Percentiles rank a stretch among this genome's conserved stretches.
Evolutionary conservation across 2,888 invertebrate species (phyloP).

Genomic region (Lasioglossum leucozonium): DNA sequence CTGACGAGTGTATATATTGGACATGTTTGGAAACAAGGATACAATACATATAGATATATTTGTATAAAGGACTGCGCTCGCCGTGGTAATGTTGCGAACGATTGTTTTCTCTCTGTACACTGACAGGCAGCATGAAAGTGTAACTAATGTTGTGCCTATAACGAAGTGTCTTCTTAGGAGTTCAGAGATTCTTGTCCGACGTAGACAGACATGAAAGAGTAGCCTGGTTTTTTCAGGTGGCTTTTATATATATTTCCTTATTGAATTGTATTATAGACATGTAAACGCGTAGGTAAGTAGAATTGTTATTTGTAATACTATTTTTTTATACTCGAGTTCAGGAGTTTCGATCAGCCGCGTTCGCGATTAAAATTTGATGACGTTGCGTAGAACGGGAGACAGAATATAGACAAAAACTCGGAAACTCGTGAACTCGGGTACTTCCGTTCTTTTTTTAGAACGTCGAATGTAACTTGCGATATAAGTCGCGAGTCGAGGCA

Average conservation of each 20-base stretch:
- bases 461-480: slow-evolving; percentile 44
- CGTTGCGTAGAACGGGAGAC: not conserved
- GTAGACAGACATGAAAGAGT: slow-evolving; percentile 43
- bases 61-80: slow-evolving; percentile 17
- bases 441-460: slow-evolving; percentile 63
- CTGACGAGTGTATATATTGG: slow-evolving; percentile 38
- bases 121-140: slow-evolving; percentile 77
- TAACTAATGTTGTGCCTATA: slow-evolving; percentile 75
- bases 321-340: slow-evolving; percentile 59
- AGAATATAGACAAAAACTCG: not conserved
- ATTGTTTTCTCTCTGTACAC: slow-evolving; percentile 62
- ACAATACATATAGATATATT: slow-evolving; percentile 14
- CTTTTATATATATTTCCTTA: slow-evolving; percentile 76
- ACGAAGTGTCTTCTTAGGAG: slow-evolving; percentile 68
- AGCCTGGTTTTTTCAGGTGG: slow-evolving; percentile 74
- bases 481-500: slow-evolving; percentile 65
- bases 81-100: slow-evolving; percentile 29
- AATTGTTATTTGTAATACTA: slow-evolving; percentile 73
- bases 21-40: slow-evolving; percentile 20
- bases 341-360: not conserved
- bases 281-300: slow-evolving; percentile 68
- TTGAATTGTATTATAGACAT: slow-evolving; percentile 75
- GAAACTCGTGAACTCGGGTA: slow-evolving; percentile 8
- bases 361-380: not conserved
- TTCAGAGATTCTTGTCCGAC: slow-evolving; percentile 39